phyloP scores from a whole-genome alignment of 2,113 vertebrate species.

The Numida meleagris region DNA sequence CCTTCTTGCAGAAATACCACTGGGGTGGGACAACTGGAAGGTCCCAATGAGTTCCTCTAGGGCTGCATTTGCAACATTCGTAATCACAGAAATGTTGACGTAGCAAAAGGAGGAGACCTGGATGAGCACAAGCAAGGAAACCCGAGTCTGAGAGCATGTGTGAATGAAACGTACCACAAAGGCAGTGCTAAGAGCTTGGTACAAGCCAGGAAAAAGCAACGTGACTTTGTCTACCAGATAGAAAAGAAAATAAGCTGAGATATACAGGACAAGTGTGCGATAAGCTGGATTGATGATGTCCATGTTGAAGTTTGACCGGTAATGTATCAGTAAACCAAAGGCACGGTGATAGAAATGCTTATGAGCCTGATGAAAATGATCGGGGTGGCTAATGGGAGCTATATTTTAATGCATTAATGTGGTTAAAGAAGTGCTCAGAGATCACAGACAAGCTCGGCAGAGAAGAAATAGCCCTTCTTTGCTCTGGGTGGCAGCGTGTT shows the following conservation, averaged over 20 bases:
- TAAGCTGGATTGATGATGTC: background rate
- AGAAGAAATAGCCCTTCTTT: background rate
- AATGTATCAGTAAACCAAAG: background rate
- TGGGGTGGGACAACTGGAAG: background rate
- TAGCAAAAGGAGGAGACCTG: background rate
- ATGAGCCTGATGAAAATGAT: background rate
- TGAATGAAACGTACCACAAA: background rate
- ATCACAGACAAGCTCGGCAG: background rate
- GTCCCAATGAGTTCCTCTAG: background rate
- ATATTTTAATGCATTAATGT: background rate
- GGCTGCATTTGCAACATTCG: background rate
- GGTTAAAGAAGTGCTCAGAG: background rate
- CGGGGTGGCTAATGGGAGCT: background rate
- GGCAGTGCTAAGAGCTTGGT: background rate
- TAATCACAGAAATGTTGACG: background rate
- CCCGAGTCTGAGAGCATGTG: background rate
- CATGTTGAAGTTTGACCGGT: background rate
- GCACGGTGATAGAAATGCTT: background rate
- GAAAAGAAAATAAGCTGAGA: background rate
- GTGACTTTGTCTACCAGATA: background rate
- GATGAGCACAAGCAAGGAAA: background rate
- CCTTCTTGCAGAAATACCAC: background rate
- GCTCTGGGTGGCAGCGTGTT: accelerated
- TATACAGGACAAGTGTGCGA: background rate
- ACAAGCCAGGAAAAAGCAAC: background rate